These are phyloP conservation scores for Hymenochirus boettgeri DNA, from an alignment of 2,113 vertebrate genomes.

Conservation along the genomic window DNA sequence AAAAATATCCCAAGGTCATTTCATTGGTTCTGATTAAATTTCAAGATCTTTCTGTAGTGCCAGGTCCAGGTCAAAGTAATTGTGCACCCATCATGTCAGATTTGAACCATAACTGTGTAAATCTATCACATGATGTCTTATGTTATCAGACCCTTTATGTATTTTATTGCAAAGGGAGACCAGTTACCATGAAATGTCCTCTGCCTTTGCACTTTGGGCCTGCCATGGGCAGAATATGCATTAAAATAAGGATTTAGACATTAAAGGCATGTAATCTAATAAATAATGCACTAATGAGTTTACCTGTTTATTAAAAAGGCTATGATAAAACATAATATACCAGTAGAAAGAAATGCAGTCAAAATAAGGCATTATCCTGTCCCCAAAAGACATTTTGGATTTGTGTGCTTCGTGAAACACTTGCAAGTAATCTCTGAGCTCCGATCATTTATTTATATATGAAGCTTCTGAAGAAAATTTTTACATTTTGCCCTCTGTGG, in stretches of 20 bases:
- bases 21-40: slow-evolving; percentile 61
- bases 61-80: slow-evolving; percentile 51
- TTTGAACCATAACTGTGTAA: slow-evolving; percentile 34
- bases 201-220: slow-evolving; percentile 2
- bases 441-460: no score
- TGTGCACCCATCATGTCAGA: slow-evolving; percentile 20
- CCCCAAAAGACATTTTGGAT: no score
- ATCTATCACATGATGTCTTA: slow-evolving; percentile 38
- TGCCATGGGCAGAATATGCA: slow-evolving; percentile 11
- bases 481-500: no score
- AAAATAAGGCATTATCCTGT: no score
- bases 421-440: no score
- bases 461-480: no score
- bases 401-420: no score
- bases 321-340: no score
- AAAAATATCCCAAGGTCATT: slow-evolving; percentile 55
- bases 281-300: no score
- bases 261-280: no score
- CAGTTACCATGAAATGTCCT: slow-evolving; percentile 35
- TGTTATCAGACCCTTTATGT: slow-evolving; percentile 26
- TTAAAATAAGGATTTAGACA: not conserved
- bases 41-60: slow-evolving; percentile 47
- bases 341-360: no score
- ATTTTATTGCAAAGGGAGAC: slow-evolving; percentile 17
- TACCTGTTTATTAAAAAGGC: no score